Conservation (phyloP, 2,888 invertebrate species). For the Eumacrocentrus americanus region DNA sequence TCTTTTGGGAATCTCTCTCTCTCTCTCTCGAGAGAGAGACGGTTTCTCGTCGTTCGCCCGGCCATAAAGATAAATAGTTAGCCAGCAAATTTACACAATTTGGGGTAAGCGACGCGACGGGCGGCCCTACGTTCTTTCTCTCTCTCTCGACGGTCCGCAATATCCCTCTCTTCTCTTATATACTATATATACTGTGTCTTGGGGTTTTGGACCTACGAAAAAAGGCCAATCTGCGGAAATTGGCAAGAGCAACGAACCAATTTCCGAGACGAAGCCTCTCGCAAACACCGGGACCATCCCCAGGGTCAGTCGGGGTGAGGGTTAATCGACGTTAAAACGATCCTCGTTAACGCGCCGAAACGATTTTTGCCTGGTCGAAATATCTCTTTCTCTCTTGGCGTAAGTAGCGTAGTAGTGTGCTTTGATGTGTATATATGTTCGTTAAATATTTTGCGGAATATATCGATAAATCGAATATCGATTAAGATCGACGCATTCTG, state of each 20-base stretch:
- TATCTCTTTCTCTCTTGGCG: slow-evolving; percentile 22
- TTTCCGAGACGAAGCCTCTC: slow-evolving; percentile 49
- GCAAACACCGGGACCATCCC: slow-evolving; percentile 49
- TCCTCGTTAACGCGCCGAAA: slow-evolving; percentile 58
- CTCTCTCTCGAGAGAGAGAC: slow-evolving; percentile 30
- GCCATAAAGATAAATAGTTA: slow-evolving; percentile 60
- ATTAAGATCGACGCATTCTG: slow-evolving; percentile 11
- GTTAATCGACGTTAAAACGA: slow-evolving; percentile 60
- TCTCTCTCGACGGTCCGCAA: no score
- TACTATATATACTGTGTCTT: slow-evolving; percentile 1
- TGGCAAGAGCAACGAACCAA: slow-evolving; percentile 58
- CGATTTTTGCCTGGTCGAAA: slow-evolving; percentile 34
- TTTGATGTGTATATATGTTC: slow-evolving; percentile 1
- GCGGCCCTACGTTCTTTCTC: slow-evolving; percentile 23
- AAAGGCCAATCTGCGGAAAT: slow-evolving; percentile 53
- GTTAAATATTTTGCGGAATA: background rate
- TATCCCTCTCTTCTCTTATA: background rate
- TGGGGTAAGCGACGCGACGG: slow-evolving; percentile 42
- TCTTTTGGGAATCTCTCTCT: slow-evolving; percentile 49
- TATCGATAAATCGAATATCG: slow-evolving; percentile 21
- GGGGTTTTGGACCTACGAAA: slow-evolving; percentile 24
- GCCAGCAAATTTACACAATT: slow-evolving; percentile 60
- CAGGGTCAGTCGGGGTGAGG: slow-evolving; percentile 54
- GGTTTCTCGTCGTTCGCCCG: slow-evolving; percentile 35
- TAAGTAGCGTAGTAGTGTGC: slow-evolving; percentile 4